These are phyloP conservation scores for Hydra vulgaris DNA, from an alignment of 30 jellyfish, hydroid and myxozoan genomes.

Conservation along the genomic window DNA sequence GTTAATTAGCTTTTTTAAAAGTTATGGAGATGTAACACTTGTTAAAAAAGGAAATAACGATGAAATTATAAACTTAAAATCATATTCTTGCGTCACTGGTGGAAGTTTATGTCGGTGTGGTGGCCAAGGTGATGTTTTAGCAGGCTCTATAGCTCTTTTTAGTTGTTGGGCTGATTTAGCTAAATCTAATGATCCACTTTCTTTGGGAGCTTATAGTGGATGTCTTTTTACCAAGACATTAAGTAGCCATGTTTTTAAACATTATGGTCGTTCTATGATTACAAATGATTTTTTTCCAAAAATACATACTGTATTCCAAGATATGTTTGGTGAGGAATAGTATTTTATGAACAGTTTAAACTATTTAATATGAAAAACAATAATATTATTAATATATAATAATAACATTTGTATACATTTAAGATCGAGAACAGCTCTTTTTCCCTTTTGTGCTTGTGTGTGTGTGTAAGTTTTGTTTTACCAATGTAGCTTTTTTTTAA, in stretches of 20 bases:
- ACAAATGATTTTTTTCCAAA: constrained; percentile 61
- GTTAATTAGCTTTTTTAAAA: neutral
- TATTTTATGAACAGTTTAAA: neutral
- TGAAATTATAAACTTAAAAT: constrained; percentile 19
- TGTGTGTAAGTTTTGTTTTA: no score
- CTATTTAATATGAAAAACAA: neutral
- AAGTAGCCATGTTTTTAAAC: constrained; percentile 39
- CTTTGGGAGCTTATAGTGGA: constrained; percentile 59
- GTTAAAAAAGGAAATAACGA: constrained; percentile 76
- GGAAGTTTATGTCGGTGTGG: constrained; percentile 99
- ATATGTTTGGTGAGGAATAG: neutral
- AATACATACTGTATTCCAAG: constrained; percentile 11
- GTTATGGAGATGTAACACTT: constrained; percentile 55
- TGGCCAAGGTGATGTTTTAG: constrained; percentile 96
- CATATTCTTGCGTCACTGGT: neutral
- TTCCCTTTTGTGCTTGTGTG: no score
- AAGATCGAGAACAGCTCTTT: neutral
- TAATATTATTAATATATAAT: no score
- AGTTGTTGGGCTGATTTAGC: constrained; percentile 51
- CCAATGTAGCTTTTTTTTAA: no score
- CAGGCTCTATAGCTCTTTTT: constrained; percentile 82
- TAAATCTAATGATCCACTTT: constrained; percentile 17
- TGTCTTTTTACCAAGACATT: constrained; percentile 52
- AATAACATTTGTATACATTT: no score
- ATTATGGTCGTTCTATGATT: constrained; percentile 72